Conservation (phyloP, 2,797 vertebrate species). For the Fistularia commersonii region DNA sequence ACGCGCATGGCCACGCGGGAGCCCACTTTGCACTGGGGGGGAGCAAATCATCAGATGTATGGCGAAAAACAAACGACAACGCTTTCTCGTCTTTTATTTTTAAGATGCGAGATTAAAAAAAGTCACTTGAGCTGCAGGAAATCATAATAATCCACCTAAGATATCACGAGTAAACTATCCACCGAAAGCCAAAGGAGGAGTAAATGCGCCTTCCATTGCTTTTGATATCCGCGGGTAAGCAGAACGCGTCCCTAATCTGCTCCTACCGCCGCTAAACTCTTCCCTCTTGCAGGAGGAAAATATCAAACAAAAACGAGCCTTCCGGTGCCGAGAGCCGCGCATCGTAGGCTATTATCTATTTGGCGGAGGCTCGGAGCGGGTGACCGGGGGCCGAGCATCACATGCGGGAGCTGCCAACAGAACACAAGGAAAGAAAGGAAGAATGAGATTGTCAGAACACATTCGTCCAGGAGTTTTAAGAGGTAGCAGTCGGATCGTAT, state of each 20-base stretch:
- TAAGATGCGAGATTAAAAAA: conserved; percentile 3
- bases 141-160: conserved; percentile 6
- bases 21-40: conserved; percentile 78
- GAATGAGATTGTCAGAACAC: too few relatives aligned
- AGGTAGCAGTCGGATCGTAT: too few relatives aligned
- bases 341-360: conserved; percentile 14
- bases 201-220: conserved; percentile 28
- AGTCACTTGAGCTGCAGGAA: conserved; percentile 11
- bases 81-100: not conserved
- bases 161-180: conserved; percentile 11
- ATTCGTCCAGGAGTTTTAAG: too few relatives aligned
- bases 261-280: conserved; percentile 19
- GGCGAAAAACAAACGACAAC: not conserved
- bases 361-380: conserved; percentile 25
- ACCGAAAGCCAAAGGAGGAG: conserved; percentile 26
- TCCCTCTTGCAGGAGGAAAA: conserved; percentile 20
- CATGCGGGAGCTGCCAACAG: too few relatives aligned
- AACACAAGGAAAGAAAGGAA: too few relatives aligned
- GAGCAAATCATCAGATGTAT: too few relatives aligned
- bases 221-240: conserved; percentile 3
- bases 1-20: conserved; percentile 86
- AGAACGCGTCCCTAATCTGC: conserved; percentile 17
- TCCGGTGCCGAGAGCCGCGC: conserved; percentile 30
- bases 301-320: conserved; percentile 36
- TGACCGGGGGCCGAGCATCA: too few relatives aligned